A percentile compares a stretch with the other conserved stretches of the same genome.
These are phyloP conservation scores for Pipra filicauda DNA, from an alignment of 2,113 vertebrate species.

Conservation along the genomic window DNA sequence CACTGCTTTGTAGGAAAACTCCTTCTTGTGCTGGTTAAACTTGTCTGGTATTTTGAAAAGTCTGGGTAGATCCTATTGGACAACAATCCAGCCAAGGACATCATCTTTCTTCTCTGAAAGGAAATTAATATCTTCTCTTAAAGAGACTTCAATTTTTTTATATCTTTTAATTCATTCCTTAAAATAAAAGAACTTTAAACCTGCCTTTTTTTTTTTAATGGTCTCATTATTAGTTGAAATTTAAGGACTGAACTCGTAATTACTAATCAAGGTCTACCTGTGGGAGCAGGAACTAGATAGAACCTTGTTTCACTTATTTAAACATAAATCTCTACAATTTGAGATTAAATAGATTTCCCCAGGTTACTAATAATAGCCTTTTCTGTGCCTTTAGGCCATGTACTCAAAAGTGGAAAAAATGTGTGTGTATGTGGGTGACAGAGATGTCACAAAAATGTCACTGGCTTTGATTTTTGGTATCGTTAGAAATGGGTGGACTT, in stretches of 20 bases:
- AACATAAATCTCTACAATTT: neutral
- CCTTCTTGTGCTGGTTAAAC: neutral
- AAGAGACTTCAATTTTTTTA: neutral
- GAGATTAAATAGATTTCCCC: neutral
- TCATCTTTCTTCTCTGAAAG: neutral
- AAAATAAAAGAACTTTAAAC: neutral
- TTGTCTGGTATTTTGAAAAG: neutral
- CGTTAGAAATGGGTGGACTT: neutral
- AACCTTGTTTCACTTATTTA: neutral
- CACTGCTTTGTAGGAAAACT: neutral
- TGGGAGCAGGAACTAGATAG: neutral
- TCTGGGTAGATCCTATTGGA: neutral
- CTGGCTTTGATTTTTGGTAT: neutral
- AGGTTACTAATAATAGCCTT: neutral
- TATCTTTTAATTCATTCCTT: neutral
- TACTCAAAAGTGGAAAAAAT: neutral
- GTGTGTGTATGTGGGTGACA: rapidly evolving
- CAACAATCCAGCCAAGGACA: neutral
- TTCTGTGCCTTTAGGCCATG: neutral
- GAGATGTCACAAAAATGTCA: neutral
- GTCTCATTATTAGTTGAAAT: neutral
- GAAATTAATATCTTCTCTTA: neutral
- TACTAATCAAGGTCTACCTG: neutral
- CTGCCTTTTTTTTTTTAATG: neutral
- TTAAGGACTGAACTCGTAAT: neutral